A percentile compares a stretch with the other conserved stretches of the same genome.
These are phyloP conservation scores for Mustelus asterias DNA, from an alignment of 2,113 vertebrate genomes.

Conservation along the genomic window DNA sequence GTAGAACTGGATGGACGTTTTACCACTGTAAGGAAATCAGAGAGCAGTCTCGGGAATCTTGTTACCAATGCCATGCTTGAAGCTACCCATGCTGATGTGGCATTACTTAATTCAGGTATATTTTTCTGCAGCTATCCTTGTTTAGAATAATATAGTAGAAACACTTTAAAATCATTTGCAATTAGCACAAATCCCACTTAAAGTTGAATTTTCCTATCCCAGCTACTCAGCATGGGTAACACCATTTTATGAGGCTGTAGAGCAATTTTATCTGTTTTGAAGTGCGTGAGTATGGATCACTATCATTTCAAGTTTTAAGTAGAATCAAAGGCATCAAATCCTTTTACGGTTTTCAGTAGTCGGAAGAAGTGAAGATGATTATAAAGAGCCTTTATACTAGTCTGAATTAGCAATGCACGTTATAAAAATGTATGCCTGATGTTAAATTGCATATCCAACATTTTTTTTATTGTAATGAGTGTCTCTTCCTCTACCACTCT, in stretches of 20 bases:
- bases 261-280: neutral
- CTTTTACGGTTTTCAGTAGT: neutral
- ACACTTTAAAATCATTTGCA: neutral
- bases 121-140: neutral
- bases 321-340: neutral
- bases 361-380: neutral
- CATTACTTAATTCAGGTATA: conserved; percentile 45
- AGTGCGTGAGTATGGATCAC: neutral
- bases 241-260: neutral
- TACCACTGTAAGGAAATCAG: conserved; percentile 41
- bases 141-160: conserved; percentile 10
- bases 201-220: neutral
- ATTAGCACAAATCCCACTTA: neutral
- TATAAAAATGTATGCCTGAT: neutral
- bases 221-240: neutral
- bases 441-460: neutral
- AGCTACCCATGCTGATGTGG: conserved; percentile 43
- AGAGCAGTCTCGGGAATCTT: conserved; percentile 46
- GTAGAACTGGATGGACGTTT: conserved; percentile 42
- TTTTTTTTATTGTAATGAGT: neutral
- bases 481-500: neutral
- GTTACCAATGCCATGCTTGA: conserved; percentile 44
- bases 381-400: neutral
- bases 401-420: conserved; percentile 5
- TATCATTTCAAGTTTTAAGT: neutral